Evolutionary conservation across 2,888 invertebrate genomes (phyloP).

Genomic region (Trypoxylon attenuatum): DNA sequence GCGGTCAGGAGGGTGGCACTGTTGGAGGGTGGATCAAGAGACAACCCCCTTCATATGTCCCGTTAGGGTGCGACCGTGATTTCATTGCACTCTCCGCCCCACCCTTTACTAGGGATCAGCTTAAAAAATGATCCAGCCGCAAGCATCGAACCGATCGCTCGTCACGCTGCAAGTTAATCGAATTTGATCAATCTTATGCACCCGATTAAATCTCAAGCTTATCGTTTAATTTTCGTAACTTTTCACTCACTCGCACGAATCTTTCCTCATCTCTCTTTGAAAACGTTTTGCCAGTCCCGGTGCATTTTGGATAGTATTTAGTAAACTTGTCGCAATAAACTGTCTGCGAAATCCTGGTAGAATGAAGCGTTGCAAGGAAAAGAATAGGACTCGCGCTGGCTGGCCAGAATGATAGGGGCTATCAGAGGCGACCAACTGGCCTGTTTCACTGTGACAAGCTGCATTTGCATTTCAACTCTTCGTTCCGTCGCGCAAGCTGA

Average conservation of each 20-base stretch:
- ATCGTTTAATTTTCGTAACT: not conserved
- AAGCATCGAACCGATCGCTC: conserved; percentile 35
- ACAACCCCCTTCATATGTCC: conserved; percentile 56
- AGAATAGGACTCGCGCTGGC: conserved; percentile 53
- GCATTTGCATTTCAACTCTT: conserved; percentile 57
- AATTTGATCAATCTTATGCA: conserved; percentile 39
- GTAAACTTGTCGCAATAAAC: conserved; percentile 10
- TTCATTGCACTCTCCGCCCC: conserved; percentile 55
- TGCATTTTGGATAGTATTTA: conserved; percentile 21
- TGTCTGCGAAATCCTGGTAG: conserved; percentile 25
- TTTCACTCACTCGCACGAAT: not conserved
- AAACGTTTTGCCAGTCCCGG: not conserved
- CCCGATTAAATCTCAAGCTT: conserved; percentile 14
- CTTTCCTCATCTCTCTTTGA: too few relatives aligned
- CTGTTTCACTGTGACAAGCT: conserved; percentile 59
- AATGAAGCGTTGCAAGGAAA: conserved; percentile 42
- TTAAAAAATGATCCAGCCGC: conserved; percentile 67
- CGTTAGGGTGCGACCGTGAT: conserved; percentile 63
- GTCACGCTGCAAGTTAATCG: conserved; percentile 39
- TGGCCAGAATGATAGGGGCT: conserved; percentile 63
- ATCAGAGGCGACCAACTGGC: conserved; percentile 64
- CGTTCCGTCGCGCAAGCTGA: conserved; percentile 8
- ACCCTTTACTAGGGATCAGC: conserved; percentile 46
- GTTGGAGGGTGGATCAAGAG: conserved; percentile 51
- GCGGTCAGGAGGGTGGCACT: conserved; percentile 66